These are phyloP conservation scores for Triplophysa dalaica DNA, from an alignment of 2,113 vertebrate species.

Conservation along the genomic window DNA sequence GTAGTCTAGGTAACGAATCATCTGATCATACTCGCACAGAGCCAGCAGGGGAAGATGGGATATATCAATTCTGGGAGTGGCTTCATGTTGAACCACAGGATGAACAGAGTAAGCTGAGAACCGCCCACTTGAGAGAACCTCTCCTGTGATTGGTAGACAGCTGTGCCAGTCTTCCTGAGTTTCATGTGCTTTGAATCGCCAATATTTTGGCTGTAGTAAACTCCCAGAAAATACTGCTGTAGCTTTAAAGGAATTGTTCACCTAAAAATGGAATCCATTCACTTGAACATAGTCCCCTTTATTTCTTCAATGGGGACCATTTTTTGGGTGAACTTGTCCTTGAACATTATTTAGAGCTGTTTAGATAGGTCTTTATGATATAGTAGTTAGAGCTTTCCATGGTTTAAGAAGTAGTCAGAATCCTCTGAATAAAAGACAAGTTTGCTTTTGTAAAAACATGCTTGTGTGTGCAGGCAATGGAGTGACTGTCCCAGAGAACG, in stretches of 20 bases:
- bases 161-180: neutral
- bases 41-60: conserved; percentile 64
- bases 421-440: neutral
- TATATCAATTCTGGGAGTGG: conserved; percentile 76
- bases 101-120: conserved; percentile 73
- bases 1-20: conserved; percentile 85
- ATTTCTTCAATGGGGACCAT: no score
- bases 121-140: conserved; percentile 17
- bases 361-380: neutral
- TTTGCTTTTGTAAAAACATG: neutral
- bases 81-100: conserved; percentile 73
- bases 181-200: neutral
- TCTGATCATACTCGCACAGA: conserved; percentile 49
- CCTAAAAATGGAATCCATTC: no score
- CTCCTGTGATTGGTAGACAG: conserved; percentile 65
- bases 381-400: neutral
- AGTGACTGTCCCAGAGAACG: conserved; percentile 83
- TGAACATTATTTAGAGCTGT: neutral
- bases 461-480: conserved; percentile 82
- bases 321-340: no score
- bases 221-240: neutral
- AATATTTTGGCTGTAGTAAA: neutral
- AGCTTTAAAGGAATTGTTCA: neutral
- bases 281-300: no score
- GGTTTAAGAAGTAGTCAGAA: neutral